phyloP scores from a whole-genome alignment of 2,888 invertebrate species.

The Eilema sororculum region DNA sequence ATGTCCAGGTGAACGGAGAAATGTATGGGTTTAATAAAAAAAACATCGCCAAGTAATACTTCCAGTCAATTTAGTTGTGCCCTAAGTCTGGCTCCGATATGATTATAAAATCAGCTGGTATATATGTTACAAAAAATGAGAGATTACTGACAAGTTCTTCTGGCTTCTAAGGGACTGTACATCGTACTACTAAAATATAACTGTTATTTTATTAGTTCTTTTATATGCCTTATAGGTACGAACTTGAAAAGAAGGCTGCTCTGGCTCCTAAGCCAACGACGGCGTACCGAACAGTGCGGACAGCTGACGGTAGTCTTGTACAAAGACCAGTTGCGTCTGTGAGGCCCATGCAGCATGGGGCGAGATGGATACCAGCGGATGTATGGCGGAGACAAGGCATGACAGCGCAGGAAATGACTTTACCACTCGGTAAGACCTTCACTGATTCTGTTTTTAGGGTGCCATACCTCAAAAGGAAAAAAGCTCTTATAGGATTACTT shows the following conservation, averaged over 20 bases:
- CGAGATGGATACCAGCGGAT: conserved; percentile 95
- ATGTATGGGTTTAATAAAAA: too few species aligned
- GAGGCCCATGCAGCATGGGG: conserved; percentile 93
- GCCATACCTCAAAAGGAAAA: too few species aligned
- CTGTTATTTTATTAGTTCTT: not conserved
- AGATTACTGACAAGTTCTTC: too few species aligned
- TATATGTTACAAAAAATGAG: too few species aligned
- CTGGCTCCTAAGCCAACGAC: conserved; percentile 87
- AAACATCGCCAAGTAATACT: too few species aligned
- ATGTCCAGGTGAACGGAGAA: too few species aligned
- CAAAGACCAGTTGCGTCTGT: conserved; percentile 90
- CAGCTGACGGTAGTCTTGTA: conserved; percentile 89
- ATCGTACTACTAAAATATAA: not conserved
- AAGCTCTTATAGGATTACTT: too few species aligned
- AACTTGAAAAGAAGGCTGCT: conserved; percentile 96
- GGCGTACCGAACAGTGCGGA: conserved; percentile 89
- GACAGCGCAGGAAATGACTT: conserved; percentile 97
- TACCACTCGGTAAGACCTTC: conserved; percentile 90
- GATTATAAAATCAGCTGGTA: too few species aligned
- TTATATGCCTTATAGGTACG: conserved; percentile 88
- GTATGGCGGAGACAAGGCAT: conserved; percentile 97
- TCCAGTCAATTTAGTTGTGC: too few species aligned
- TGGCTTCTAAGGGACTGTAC: too few species aligned
- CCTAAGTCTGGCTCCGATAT: too few species aligned
- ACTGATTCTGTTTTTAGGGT: too few species aligned